Evolutionary conservation across 2,888 invertebrate genomes (phyloP), one percentile per base, ranked within the genome.

Genomic region (Pandemis corylana): DNA sequence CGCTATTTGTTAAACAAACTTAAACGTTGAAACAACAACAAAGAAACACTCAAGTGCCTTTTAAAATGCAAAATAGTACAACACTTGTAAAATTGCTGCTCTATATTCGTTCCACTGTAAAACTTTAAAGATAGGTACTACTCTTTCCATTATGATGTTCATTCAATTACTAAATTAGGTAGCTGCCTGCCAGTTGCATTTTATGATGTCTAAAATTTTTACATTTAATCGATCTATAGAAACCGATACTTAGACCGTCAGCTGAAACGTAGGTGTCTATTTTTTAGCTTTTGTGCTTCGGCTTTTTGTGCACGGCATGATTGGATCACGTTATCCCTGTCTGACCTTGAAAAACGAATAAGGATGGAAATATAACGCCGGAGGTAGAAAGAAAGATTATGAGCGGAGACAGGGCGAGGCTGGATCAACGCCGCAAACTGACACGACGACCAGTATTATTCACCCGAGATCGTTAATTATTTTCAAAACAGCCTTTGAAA

Each of bases 401-500:
- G 66, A 46, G 12, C 20, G 56, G 56, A 28, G 56, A 41, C 59
- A 36, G 68, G 46, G 36, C 56, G 41, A 46, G 51, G 61, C 73
- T 59, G 77, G 77, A 80, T 78, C 80, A 83, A 79, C 79, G 79
- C 80, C 64, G 13, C 68, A 9, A 74, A 49, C 74, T 69, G 68
- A 71, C 71, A 75, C 68, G 51, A 67, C 65, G 70, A 64, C 72
- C 69, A 80, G 81, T 80, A 79, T 81, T 79, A 86, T 85, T 89
- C 86, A 86, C 73, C 83, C 79, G 75, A 80, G 85, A 87, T 89
- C 90, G 89, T 92, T 92, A 90, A 92, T 92, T 91, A 93, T 91
- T 88, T 89, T 84, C 87, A 88, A 91, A 92, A 89, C 89, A 85
- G 88, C 90, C 86, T 92, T 90, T 88, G 89, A 91, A 91, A 89